Percentiles rank a stretch among this genome's conserved stretches.
Conservation (phyloP, 2,888 invertebrate species). For the Hirtodrosophila cameraria region DNA sequence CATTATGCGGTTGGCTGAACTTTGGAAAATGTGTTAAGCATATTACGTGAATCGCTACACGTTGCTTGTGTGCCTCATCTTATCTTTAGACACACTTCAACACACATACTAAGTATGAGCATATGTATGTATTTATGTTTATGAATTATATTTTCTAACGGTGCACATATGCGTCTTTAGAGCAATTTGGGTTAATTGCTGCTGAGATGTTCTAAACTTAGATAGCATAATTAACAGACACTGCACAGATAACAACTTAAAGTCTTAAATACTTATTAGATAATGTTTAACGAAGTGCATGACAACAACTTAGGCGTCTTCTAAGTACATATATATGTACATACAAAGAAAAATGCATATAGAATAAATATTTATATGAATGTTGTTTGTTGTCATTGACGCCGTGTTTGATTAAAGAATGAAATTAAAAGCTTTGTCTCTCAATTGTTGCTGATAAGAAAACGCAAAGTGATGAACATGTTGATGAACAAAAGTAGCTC, state of each 20-base stretch:
- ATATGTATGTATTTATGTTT: constrained; percentile 19
- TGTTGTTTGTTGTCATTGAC: constrained; percentile 8
- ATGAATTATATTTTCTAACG: constrained; percentile 19
- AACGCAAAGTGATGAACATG: constrained; percentile 9
- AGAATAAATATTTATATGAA: constrained; percentile 6
- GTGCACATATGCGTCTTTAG: background rate
- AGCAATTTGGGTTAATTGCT: constrained; percentile 44
- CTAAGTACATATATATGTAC: background rate
- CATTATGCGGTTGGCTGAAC: constrained; percentile 57
- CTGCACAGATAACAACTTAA: background rate
- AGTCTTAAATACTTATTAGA: background rate
- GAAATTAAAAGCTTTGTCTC: constrained; percentile 45
- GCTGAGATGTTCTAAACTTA: constrained; percentile 7
- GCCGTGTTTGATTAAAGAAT: constrained; percentile 33
- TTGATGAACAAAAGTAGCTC: background rate
- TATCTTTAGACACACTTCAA: constrained; percentile 36
- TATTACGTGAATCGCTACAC: constrained; percentile 36
- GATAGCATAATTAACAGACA: constrained; percentile 16
- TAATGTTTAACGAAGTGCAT: background rate
- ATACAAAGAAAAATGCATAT: background rate
- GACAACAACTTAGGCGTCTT: background rate
- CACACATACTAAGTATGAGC: constrained; percentile 4
- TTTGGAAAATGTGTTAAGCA: constrained; percentile 40
- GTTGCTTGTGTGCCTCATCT: constrained; percentile 24
- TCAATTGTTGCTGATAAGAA: constrained; percentile 38